Evolutionary conservation across 2,888 invertebrate species (phyloP).

Genomic region (Agriopis aurantiaria): DNA sequence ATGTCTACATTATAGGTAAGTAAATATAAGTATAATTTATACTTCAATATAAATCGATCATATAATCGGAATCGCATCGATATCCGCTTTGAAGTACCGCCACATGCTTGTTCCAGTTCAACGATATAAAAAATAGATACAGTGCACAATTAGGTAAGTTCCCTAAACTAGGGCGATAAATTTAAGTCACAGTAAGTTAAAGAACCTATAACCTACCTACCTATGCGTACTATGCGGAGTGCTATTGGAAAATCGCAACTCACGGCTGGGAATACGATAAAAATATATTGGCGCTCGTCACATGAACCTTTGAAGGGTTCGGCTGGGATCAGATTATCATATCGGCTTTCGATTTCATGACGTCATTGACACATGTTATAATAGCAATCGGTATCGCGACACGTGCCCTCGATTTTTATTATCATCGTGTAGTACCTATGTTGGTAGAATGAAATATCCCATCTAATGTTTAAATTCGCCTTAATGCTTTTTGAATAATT

Average conservation of each 20-base stretch:
- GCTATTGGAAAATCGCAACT: slow-evolving; percentile 3
- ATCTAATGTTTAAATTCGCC: background rate
- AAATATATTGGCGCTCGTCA: slow-evolving; percentile 13
- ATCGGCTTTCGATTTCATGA: slow-evolving; percentile 35
- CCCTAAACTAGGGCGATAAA: slow-evolving; percentile 14
- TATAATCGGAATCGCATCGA: too few relatives aligned
- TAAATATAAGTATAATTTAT: too few relatives aligned
- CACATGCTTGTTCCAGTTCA: background rate
- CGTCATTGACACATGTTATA: slow-evolving; percentile 24
- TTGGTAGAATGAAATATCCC: slow-evolving; percentile 2
- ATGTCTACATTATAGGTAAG: too few relatives aligned
- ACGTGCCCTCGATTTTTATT: slow-evolving; percentile 15
- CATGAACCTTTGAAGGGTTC: slow-evolving; percentile 14
- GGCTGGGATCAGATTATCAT: slow-evolving; percentile 31
- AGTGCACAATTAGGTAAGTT: background rate
- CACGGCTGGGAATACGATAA: background rate
- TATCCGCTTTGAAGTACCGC: too few relatives aligned
- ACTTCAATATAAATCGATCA: too few relatives aligned
- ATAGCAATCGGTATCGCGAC: slow-evolving; percentile 8
- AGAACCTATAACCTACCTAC: too few relatives aligned
- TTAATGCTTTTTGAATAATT: slow-evolving; percentile 2
- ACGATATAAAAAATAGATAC: background rate
- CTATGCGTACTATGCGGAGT: background rate
- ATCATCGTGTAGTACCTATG: slow-evolving; percentile 3
- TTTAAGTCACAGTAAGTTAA: slow-evolving; percentile 10